Evolutionary conservation across 37 sponge, comb jelly and placozoan genomes (phyloP), one percentile per base, ranked within the genome.

Genomic region (Bolinopsis microptera): DNA sequence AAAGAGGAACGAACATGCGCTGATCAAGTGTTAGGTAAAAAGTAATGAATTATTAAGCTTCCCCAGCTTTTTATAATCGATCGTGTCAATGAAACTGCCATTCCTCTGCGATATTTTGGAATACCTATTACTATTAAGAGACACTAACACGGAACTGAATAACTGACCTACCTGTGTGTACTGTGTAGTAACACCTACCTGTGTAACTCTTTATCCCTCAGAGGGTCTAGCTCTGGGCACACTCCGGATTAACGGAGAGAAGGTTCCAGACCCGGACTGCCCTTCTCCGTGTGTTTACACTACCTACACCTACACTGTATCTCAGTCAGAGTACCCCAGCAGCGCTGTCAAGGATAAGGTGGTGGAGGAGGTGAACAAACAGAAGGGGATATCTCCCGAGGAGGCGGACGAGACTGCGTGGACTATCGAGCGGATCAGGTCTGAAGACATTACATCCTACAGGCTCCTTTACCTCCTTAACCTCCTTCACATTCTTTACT

Each of bases 291-390:
- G 82, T 22, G 30, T 36, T 1, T 80, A 80, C 38, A 35, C 38
- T 21, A 80, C 82, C 36, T 80, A 80, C 82, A 34, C 38, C 38
- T 80, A 80, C 82, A 80, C 82, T 13, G 30, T 80, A 2, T 80
- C 82, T 22, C 82, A 80, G 38, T 80, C 82, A 80, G 82, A 80
- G 82, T 80, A 80, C 82, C 82, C 82, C 38, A 80, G 82, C 38
- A 32, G 38, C 9, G 30, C 32, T 33, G 82, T 80, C 38, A 35
- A 80, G 38, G 82, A 32, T 3, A 31, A 80, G 38, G 37, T 80
- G 2, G 30, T 21, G 36, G 30, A 35, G 36, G 38, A 28, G 35
- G 82, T 80, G 35, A 35, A 36, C 23, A 31, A 36, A 28, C 32
- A 80, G 21, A 80, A 35, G 82, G 82, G 82, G 5, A 48, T 13